These are phyloP conservation scores for Oncorhynchus gorbuscha DNA, from an alignment of 2,113 vertebrate genomes.

Conservation along the genomic window DNA sequence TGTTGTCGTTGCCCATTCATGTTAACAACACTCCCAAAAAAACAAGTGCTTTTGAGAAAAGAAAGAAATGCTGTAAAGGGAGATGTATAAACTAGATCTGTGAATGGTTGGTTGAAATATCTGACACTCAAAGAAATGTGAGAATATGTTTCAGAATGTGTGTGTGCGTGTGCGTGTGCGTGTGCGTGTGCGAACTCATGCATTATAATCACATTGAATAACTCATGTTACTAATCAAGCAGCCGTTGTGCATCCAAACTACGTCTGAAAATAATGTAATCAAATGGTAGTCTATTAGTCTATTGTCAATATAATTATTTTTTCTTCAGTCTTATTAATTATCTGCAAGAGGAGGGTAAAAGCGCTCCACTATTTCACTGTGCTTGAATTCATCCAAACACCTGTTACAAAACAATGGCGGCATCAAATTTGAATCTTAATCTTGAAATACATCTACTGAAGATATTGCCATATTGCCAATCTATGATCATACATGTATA, in stretches of 20 bases:
- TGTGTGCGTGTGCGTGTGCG: not conserved
- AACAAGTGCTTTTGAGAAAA: slow-evolving; percentile 21
- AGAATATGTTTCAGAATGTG: not conserved
- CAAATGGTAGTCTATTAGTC: not conserved
- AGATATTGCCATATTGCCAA: not conserved
- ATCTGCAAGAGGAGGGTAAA: too few relatives aligned
- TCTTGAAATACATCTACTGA: not conserved
- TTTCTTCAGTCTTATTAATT: too few relatives aligned
- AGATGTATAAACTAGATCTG: slow-evolving; percentile 12
- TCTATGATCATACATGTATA: not conserved
- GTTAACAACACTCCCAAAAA: slow-evolving; percentile 54
- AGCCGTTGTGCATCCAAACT: not conserved
- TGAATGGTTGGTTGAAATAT: slow-evolving; percentile 43
- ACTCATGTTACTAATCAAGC: not conserved
- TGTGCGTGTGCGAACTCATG: not conserved
- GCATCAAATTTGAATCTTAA: not conserved
- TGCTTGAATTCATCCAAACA: not conserved
- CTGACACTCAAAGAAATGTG: slow-evolving; percentile 27
- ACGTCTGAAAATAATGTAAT: not conserved
- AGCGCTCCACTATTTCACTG: not conserved
- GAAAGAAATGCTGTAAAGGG: slow-evolving; percentile 40
- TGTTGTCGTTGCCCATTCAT: slow-evolving; percentile 65
- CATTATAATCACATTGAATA: not conserved
- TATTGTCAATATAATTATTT: not conserved
- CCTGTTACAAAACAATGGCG: not conserved